Evolutionary conservation across 2,888 invertebrate genomes (phyloP), one percentile per base, ranked within the genome.

Genomic region (Pantelozetes paolii): DNA sequence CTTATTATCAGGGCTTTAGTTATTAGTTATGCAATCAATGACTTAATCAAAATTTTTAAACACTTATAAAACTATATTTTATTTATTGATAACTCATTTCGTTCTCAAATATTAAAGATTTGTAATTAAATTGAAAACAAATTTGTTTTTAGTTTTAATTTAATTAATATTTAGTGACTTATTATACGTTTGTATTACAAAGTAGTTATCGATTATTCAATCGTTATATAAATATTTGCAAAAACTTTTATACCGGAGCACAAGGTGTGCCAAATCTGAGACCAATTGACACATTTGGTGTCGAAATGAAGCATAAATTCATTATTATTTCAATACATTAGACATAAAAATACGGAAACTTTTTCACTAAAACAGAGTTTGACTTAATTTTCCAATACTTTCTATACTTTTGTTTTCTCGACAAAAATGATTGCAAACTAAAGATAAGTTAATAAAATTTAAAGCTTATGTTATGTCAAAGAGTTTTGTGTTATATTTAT

Each of bases 1-100:
- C 26, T 57, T 8, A 57, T 57, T 23, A 57, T 57, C 28, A 5
- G n/a, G n/a, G n/a, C n/a, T n/a, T 15, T 23, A 6, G 6, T 15
- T 15, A 20, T 23, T 6, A 57, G 26, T 57, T 57, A 57, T 57
- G 57, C 57, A 57, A 57, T 57, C 57, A 57, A 6, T 57, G n/a
- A 11, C n/a, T 50, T 18, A 50, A 50, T 50, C n/a, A n/a, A n/a
- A n/a, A n/a, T n/a, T n/a, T n/a, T n/a, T n/a, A n/a, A n/a, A n/a
- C n/a, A n/a, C n/a, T n/a, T n/a, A n/a, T n/a, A n/a, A n/a, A n/a
- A n/a, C n/a, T n/a, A n/a, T n/a, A n/a, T n/a, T n/a, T n/a, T n/a
- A n/a, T n/a, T n/a, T n/a, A n/a, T n/a, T n/a, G n/a, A n/a, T n/a
- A n/a, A n/a, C n/a, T n/a, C n/a, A n/a, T n/a, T n/a, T n/a, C n/a